phyloP scores from a whole-genome alignment of 2,113 vertebrate species.

The Leucopternis melanops region DNA sequence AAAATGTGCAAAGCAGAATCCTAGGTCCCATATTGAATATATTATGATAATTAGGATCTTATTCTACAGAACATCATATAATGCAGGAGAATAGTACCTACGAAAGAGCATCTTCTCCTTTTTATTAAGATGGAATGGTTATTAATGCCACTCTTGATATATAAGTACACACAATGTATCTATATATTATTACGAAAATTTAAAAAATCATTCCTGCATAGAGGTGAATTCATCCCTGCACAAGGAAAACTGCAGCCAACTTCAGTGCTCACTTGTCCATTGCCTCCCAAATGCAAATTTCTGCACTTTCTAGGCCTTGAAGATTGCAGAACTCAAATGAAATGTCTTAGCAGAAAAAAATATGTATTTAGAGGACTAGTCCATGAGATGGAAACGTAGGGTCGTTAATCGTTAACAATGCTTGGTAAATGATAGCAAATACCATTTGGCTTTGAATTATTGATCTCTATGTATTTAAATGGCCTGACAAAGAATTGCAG shows the following conservation, averaged over 20 bases:
- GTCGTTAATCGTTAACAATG: neutral
- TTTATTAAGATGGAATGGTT: neutral
- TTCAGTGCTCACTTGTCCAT: neutral
- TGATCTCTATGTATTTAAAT: neutral
- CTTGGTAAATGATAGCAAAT: neutral
- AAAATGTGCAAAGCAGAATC: slow-evolving; percentile 18
- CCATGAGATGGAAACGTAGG: neutral
- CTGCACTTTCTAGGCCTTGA: neutral
- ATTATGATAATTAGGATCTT: slow-evolving; percentile 44
- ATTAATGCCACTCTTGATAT: neutral
- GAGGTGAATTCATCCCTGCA: neutral
- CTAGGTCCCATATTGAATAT: neutral
- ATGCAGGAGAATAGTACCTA: neutral
- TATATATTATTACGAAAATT: neutral
- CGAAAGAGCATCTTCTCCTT: neutral
- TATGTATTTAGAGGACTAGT: neutral
- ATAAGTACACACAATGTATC: neutral
- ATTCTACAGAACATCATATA: neutral
- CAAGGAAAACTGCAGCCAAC: neutral
- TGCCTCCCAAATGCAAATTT: neutral
- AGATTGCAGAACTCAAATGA: neutral
- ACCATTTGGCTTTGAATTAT: neutral
- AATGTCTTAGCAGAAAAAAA: neutral
- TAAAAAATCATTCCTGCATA: rapidly evolving
- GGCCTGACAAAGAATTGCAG: neutral